Percentiles rank a stretch among this genome's conserved stretches.
These are phyloP conservation scores for Pyrgilauda ruficollis DNA, from an alignment of 2,113 vertebrate species.

Conservation along the genomic window DNA sequence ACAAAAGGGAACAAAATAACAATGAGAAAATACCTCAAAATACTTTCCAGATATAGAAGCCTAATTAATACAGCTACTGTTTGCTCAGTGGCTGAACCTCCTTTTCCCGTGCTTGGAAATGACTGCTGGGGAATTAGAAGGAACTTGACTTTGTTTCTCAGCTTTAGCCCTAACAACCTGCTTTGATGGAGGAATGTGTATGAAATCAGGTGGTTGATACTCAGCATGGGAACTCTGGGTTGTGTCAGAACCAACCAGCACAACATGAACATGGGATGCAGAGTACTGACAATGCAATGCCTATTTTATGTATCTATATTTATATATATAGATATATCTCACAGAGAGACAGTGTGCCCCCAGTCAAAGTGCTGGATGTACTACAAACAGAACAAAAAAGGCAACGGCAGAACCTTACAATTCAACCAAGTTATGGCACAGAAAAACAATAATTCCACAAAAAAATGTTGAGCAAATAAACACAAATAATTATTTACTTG, in stretches of 20 bases:
- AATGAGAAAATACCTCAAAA: slow-evolving; percentile 49
- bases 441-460: neutral
- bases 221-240: neutral
- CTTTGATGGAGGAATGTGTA: slow-evolving; percentile 31
- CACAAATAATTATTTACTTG: neutral
- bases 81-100: slow-evolving; percentile 1
- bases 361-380: neutral
- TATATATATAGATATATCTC: neutral
- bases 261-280: neutral
- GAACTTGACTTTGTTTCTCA: slow-evolving; percentile 23
- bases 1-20: slow-evolving; percentile 34
- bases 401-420: neutral
- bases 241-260: slow-evolving; percentile 1
- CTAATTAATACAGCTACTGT: slow-evolving; percentile 45
- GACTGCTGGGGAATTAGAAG: neutral
- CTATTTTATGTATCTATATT: neutral
- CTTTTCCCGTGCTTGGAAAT: neutral
- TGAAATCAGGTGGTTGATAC: slow-evolving; percentile 12
- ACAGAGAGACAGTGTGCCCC: neutral
- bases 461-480: slow-evolving; percentile 23
- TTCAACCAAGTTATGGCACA: neutral
- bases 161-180: neutral
- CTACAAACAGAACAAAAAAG: slow-evolving; percentile 26
- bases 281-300: slow-evolving; percentile 6
- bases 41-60: slow-evolving; percentile 37